Conservation (phyloP, 2,888 invertebrate species). For the Leptogaster cylindrica region DNA sequence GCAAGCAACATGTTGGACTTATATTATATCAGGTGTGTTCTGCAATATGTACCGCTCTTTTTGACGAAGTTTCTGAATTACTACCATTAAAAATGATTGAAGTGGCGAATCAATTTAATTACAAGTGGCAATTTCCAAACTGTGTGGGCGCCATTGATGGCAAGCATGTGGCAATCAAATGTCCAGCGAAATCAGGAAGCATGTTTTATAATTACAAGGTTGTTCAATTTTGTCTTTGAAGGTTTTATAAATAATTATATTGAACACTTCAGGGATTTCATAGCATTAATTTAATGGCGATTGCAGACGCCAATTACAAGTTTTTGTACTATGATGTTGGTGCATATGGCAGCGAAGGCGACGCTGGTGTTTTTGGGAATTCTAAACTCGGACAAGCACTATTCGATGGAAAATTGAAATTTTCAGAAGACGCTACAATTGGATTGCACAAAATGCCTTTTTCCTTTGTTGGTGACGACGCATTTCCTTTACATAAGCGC, state of each 20-base stretch:
- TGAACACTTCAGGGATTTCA: background rate
- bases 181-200: conserved; percentile 49
- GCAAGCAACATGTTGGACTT: conserved; percentile 25
- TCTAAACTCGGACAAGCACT: background rate
- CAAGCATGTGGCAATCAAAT: conserved; percentile 49
- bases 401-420: background rate
- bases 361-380: conserved; percentile 11
- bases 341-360: conserved; percentile 17
- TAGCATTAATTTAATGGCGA: conserved; percentile 26
- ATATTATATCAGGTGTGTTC: conserved; percentile 8
- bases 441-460: background rate
- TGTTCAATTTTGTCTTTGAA: background rate
- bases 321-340: conserved; percentile 21
- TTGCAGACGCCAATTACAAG: conserved; percentile 29
- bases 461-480: background rate
- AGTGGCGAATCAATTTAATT: conserved; percentile 2
- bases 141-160: conserved; percentile 50
- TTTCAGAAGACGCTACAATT: background rate
- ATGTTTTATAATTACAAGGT: conserved; percentile 53
- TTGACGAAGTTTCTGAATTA: background rate
- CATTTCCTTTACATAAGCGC: background rate
- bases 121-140: conserved; percentile 48
- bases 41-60: background rate
- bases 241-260: background rate
- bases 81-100: background rate